Conservation (phyloP, 2,113 vertebrate species). For the Zosterops japonicus region DNA sequence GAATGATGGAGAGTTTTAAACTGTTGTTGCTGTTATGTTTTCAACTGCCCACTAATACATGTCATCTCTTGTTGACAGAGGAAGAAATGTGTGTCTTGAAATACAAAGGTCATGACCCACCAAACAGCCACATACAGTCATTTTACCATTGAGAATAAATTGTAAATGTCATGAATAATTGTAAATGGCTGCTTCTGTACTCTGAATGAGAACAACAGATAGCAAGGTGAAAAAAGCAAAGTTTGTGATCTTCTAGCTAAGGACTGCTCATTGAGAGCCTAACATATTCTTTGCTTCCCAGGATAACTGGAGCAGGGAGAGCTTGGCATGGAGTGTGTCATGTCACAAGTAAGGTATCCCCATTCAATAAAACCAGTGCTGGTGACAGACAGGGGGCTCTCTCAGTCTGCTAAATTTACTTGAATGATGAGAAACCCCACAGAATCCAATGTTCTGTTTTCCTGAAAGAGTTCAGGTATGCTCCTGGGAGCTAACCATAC, state of each 20-base stretch:
- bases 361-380: neutral
- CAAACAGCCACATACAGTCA: neutral
- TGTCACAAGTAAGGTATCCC: neutral
- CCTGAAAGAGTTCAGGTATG: neutral
- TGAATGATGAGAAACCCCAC: neutral
- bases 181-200: neutral
- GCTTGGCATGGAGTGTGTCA: neutral
- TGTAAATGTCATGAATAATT: neutral
- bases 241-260: neutral
- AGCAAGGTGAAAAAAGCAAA: neutral
- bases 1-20: neutral
- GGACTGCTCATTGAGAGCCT: neutral
- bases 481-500: neutral
- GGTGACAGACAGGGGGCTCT: conserved; percentile 44
- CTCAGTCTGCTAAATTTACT: neutral
- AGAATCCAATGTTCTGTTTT: neutral
- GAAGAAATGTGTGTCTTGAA: neutral
- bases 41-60: neutral
- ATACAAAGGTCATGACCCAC: neutral
- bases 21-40: neutral
- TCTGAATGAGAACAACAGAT: neutral
- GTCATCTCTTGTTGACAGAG: neutral
- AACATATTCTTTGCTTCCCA: neutral
- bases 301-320: neutral
- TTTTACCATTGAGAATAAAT: neutral